Evolutionary conservation across 2,888 invertebrate genomes (phyloP).

Genomic region (Allygus modestus): DNA sequence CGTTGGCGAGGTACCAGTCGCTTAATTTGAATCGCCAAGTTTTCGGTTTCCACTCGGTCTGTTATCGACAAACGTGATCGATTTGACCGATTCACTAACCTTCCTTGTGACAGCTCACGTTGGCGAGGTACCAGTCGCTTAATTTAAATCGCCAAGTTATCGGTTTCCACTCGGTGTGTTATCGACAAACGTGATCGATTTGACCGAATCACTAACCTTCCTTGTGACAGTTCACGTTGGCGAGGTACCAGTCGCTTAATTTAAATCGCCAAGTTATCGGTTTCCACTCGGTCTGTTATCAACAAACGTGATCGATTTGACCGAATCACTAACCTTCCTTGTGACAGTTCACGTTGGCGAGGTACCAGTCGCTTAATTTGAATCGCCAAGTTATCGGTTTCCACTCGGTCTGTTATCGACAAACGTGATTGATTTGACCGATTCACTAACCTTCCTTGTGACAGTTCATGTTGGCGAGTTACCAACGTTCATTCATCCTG

Average conservation of each 20-base stretch:
- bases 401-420: conserved; percentile 1
- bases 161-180: conserved; percentile 2
- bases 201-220: conserved; percentile 7
- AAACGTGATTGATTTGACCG: conserved; percentile 8
- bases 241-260: too few relatives aligned
- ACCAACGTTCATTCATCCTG: too few relatives aligned
- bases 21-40: conserved; percentile 5
- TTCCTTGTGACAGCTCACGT: not conserved
- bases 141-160: conserved; percentile 13
- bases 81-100: conserved; percentile 2
- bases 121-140: too few relatives aligned
- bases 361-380: not conserved
- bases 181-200: conserved; percentile 11
- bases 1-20: too few relatives aligned
- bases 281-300: conserved; percentile 11
- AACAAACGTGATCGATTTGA: conserved; percentile 8
- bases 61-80: conserved; percentile 19
- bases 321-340: conserved; percentile 17
- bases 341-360: not conserved
- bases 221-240: not conserved
- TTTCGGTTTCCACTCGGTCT: conserved; percentile 2
- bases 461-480: not conserved
- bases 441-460: conserved; percentile 5
- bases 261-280: conserved; percentile 20
- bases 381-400: conserved; percentile 24